Conservation (phyloP, 2,113 vertebrate genomes). For the Butorides virescens region DNA sequence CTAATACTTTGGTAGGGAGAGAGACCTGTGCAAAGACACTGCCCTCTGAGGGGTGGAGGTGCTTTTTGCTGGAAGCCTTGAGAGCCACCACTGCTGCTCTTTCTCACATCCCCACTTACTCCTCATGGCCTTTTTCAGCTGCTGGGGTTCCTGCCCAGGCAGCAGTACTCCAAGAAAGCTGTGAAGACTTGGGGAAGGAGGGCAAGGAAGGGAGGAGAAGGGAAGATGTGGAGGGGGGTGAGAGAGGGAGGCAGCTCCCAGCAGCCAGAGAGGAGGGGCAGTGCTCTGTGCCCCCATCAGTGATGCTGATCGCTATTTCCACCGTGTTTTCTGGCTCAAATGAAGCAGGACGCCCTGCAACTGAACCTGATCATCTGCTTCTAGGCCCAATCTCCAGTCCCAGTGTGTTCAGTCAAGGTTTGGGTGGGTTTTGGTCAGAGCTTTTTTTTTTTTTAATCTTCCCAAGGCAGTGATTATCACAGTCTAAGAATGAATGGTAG, state of each 20-base stretch:
- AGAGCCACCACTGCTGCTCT: background rate
- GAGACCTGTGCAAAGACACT: background rate
- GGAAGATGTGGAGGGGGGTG: background rate
- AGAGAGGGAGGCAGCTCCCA: background rate
- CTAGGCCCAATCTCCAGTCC: background rate
- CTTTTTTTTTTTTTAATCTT: background rate
- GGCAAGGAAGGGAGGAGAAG: background rate
- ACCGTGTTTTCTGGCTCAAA: accelerated
- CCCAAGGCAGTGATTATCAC: background rate
- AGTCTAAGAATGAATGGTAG: background rate
- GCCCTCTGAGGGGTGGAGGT: background rate
- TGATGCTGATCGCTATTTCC: background rate
- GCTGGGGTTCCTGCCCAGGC: background rate
- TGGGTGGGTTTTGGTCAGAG: background rate
- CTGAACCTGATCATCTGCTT: background rate
- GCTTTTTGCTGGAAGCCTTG: background rate
- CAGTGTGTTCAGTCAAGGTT: background rate
- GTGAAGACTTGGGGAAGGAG: background rate
- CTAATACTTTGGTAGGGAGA: background rate
- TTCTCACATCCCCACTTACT: background rate
- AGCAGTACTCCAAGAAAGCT: background rate
- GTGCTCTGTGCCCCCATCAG: background rate
- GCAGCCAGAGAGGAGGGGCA: background rate
- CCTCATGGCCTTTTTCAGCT: background rate
- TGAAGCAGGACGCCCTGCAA: background rate